Percentiles rank a stretch among this genome's conserved stretches.
phyloP scores from a whole-genome alignment of 2,797 vertebrate genomes.

The Lepilemur septentrionalis region DNA sequence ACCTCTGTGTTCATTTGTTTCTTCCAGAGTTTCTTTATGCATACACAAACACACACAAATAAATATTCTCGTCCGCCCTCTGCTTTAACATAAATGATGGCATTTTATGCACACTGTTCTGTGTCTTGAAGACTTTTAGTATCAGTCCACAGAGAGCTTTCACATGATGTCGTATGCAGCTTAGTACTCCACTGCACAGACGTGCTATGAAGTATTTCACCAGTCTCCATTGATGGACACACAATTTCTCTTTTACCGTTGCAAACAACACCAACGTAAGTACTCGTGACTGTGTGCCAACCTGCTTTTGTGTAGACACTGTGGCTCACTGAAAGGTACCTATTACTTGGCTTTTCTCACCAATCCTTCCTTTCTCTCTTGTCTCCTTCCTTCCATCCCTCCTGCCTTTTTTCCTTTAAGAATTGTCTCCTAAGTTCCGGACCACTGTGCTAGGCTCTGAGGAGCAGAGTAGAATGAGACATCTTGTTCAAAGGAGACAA shows the following conservation, averaged over 20 bases:
- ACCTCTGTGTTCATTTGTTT: neutral
- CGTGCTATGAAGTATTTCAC: neutral
- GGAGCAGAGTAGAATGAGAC: neutral
- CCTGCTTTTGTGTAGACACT: neutral
- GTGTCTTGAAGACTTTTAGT: neutral
- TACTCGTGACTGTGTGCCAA: no score
- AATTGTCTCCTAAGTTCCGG: neutral
- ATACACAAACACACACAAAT: neutral
- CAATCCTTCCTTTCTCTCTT: neutral
- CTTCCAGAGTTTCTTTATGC: neutral
- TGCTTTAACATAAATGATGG: neutral
- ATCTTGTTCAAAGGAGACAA: neutral
- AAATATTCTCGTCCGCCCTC: neutral
- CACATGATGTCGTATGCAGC: neutral
- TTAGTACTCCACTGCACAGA: neutral
- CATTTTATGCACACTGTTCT: neutral
- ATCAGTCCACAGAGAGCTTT: neutral
- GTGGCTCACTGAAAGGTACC: neutral
- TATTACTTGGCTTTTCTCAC: neutral
- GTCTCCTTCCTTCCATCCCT: neutral
- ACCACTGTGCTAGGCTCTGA: neutral
- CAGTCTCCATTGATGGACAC: neutral
- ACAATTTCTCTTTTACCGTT: neutral
- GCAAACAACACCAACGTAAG: neutral
- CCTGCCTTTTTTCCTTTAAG: neutral